Evolutionary conservation across 2,113 vertebrate species (phyloP).

Genomic region (Oncorhynchus kisutch): DNA sequence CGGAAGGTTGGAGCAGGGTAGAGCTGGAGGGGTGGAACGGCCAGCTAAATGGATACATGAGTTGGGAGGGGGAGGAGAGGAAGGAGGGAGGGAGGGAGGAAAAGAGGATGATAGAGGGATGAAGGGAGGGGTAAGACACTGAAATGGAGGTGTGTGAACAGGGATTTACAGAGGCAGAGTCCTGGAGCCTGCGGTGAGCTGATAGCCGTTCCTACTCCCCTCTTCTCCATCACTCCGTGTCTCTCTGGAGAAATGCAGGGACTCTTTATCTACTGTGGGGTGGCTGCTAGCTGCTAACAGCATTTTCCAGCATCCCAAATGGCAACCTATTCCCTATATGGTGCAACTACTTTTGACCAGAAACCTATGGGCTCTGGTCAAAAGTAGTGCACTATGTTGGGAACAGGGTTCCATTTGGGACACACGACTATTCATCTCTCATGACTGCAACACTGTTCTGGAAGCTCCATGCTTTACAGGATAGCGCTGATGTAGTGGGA

Average conservation of each 20-base stretch:
- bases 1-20: neutral
- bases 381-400: too few relatives aligned
- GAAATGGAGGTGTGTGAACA: constrained; percentile 36
- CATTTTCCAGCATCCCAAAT: neutral
- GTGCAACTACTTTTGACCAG: too few relatives aligned
- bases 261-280: constrained; percentile 31
- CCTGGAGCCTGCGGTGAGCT: constrained; percentile 41
- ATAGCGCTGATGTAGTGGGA: constrained; percentile 1
- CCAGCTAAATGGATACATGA: constrained; percentile 11
- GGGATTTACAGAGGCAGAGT: constrained; percentile 29
- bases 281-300: constrained; percentile 17
- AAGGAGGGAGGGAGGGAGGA: constrained; percentile 2
- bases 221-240: constrained; percentile 43
- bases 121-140: constrained; percentile 31
- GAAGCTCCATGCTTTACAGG: neutral
- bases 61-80: constrained; percentile 7
- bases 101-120: constrained; percentile 9
- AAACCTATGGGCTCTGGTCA: too few relatives aligned
- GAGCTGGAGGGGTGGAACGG: constrained; percentile 16
- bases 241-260: constrained; percentile 52
- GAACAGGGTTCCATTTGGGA: too few relatives aligned
- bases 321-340: too few relatives aligned
- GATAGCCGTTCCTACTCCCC: constrained; percentile 48
- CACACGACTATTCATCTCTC: neutral
- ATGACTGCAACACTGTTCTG: neutral